A percentile compares a stretch with the other conserved stretches of the same genome.
These are phyloP conservation scores for Hydrolagus colliei DNA, from an alignment of 2,797 vertebrate species.

Conservation along the genomic window DNA sequence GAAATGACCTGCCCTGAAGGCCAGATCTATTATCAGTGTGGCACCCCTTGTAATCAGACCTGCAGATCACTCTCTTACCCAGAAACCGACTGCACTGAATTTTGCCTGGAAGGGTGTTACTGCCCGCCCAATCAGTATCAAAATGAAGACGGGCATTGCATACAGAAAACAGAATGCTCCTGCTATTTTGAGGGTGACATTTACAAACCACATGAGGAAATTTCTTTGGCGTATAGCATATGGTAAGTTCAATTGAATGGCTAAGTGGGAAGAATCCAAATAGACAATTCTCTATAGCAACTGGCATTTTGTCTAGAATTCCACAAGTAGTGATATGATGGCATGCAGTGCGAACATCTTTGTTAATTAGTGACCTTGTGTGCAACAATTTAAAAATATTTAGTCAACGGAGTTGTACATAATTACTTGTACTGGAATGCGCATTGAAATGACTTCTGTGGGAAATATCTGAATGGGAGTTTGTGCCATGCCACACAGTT, in stretches of 20 bases:
- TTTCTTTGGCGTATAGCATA: constrained; percentile 76
- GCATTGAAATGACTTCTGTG: background rate
- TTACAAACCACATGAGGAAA: constrained; percentile 82
- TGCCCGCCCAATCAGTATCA: constrained; percentile 73
- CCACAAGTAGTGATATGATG: background rate
- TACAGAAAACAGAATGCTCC: constrained; percentile 70
- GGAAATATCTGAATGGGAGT: background rate
- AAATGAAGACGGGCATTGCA: constrained; percentile 68
- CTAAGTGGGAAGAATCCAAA: background rate
- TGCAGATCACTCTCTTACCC: constrained; percentile 77
- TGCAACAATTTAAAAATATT: background rate
- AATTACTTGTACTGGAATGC: background rate
- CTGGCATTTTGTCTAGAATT: background rate
- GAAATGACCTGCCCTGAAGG: constrained; percentile 69
- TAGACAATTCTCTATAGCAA: background rate
- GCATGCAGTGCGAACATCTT: background rate
- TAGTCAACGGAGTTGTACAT: background rate
- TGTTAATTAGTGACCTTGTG: background rate
- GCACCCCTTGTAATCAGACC: constrained; percentile 72
- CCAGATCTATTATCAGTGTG: constrained; percentile 76
- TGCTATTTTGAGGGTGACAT: constrained; percentile 86
- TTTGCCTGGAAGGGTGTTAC: constrained; percentile 87
- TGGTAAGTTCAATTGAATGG: constrained; percentile 63
- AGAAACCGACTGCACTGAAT: constrained; percentile 58
- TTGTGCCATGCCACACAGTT: background rate